Conservation (phyloP, 1,140 invertebrate species). For the Sminthurides bifidus region DNA sequence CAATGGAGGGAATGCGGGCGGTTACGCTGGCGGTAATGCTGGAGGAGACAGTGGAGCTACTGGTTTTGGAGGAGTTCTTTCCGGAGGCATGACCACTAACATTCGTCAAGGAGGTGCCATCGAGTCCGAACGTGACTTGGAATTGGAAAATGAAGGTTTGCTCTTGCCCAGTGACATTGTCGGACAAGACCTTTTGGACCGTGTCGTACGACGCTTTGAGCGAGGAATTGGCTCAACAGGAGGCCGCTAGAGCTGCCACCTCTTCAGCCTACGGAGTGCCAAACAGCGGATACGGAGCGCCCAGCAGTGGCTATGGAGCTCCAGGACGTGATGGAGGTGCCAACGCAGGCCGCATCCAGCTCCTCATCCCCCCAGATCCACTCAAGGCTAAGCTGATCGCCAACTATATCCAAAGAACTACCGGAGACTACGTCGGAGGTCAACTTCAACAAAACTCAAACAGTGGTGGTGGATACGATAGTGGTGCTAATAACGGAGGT, state of each 20-base stretch:
- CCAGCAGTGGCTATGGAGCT: background rate
- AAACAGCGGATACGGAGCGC: background rate
- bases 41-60: background rate
- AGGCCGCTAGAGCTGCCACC: background rate
- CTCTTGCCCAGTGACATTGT: background rate
- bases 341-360: background rate
- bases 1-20: background rate
- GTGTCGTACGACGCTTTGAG: background rate
- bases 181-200: constrained; percentile 6
- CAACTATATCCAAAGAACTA: background rate
- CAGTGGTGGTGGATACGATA: background rate
- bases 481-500: background rate
- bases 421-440: too few species aligned
- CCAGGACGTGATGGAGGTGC: background rate
- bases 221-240: background rate
- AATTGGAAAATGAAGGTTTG: constrained; percentile 1
- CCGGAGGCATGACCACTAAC: background rate
- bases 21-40: background rate
- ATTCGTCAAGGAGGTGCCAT: background rate
- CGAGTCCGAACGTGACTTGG: background rate
- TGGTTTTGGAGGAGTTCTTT: background rate
- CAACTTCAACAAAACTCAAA: too few species aligned
- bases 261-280: background rate
- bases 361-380: background rate
- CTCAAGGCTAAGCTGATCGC: background rate